These are phyloP conservation scores for Macrophya alboannulata DNA, from an alignment of 2,888 invertebrate genomes.

Conservation along the genomic window DNA sequence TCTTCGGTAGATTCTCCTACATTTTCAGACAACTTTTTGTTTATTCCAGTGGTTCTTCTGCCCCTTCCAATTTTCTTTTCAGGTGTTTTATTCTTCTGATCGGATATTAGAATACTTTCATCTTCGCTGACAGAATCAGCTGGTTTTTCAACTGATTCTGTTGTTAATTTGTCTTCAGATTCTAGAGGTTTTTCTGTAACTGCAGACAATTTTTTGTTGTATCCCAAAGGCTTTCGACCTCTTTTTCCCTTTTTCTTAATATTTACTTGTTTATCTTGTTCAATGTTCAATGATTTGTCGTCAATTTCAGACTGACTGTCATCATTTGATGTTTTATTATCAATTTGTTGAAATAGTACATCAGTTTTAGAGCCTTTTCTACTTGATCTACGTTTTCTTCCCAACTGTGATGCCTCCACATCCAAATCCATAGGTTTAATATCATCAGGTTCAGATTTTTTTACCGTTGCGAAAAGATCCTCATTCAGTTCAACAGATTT, in stretches of 20 bases:
- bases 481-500: constrained; percentile 45
- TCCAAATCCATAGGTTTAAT: constrained; percentile 72
- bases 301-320: constrained; percentile 76
- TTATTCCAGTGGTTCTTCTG: constrained; percentile 45
- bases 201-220: constrained; percentile 17
- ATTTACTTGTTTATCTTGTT: constrained; percentile 57
- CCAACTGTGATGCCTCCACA: constrained; percentile 70
- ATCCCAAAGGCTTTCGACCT: constrained; percentile 63
- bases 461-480: constrained; percentile 7
- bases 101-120: background rate
- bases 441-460: constrained; percentile 62
- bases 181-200: constrained; percentile 26
- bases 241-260: constrained; percentile 61
- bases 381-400: constrained; percentile 72
- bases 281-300: constrained; percentile 63
- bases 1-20: background rate
- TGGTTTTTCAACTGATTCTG: constrained; percentile 39
- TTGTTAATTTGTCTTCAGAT: constrained; percentile 29
- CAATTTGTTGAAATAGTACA: constrained; percentile 59
- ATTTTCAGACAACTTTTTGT: constrained; percentile 50
- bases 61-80: constrained; percentile 55
- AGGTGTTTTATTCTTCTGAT: constrained; percentile 28
- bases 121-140: constrained; percentile 33
- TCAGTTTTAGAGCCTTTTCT: constrained; percentile 63
- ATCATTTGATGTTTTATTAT: constrained; percentile 62